phyloP scores from a whole-genome alignment of 2,888 invertebrate species.

The Pterostichus madidus region DNA sequence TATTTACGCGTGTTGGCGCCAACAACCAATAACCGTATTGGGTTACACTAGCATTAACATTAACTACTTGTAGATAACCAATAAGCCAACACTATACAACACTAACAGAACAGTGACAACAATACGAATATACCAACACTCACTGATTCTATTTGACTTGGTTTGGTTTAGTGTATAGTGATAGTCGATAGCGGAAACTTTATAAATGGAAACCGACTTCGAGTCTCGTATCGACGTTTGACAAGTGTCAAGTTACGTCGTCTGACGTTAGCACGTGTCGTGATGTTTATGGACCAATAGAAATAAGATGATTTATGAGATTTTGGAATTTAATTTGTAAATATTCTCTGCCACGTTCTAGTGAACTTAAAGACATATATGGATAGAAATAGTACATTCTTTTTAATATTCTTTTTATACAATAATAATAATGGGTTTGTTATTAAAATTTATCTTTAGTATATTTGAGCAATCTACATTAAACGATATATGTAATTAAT shows the following conservation, averaged over 20 bases:
- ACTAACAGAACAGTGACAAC: not conserved
- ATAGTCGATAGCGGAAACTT: not conserved
- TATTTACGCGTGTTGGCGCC: not conserved
- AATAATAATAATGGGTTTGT: no score
- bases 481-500: no score
- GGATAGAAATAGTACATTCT: no score
- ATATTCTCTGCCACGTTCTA: no score
- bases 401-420: no score
- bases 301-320: slow-evolving; percentile 2
- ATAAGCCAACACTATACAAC: not conserved
- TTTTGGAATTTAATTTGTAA: not conserved
- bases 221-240: not conserved
- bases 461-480: no score
- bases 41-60: not conserved
- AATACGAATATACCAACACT: not conserved
- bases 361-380: no score
- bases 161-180: not conserved
- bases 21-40: not conserved
- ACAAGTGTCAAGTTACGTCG: not conserved
- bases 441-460: no score
- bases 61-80: not conserved
- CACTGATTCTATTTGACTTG: not conserved
- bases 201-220: slow-evolving; percentile 1
- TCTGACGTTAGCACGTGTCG: not conserved
- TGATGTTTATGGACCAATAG: not conserved